Percentiles rank a stretch among this genome's conserved stretches.
These are phyloP conservation scores for Apodemia mormo DNA, from an alignment of 2,888 invertebrate species.

Conservation along the genomic window DNA sequence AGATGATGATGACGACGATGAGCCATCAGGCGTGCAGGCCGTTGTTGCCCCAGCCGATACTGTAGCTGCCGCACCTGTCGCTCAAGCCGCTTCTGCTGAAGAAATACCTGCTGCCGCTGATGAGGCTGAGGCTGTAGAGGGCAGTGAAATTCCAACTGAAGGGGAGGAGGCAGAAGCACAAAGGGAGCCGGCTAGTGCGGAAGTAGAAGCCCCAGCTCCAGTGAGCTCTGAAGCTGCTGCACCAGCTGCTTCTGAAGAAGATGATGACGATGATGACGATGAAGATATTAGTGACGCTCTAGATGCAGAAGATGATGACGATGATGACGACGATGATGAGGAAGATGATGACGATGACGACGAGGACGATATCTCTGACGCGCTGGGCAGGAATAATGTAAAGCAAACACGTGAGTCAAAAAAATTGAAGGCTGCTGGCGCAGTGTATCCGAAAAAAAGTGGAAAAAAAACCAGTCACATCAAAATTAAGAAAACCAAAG, in stretches of 20 bases:
- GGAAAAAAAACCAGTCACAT: conserved; percentile 75
- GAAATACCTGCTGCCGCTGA: conserved; percentile 42
- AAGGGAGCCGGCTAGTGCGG: conserved; percentile 68
- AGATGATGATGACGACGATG: conserved; percentile 84
- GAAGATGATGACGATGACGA: conserved; percentile 85
- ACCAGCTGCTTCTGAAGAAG: conserved; percentile 72
- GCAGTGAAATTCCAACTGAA: conserved; percentile 63
- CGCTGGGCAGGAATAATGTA: conserved; percentile 77
- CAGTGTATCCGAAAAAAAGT: conserved; percentile 70
- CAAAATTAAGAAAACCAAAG: conserved; percentile 81
- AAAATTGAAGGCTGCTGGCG: conserved; percentile 78
- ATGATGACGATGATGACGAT: conserved; percentile 84
- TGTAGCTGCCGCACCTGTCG: conserved; percentile 62
- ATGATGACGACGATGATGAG: conserved; percentile 85
- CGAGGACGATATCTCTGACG: conserved; percentile 84
- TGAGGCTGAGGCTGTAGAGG: conserved; percentile 57
- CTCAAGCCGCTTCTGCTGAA: conserved; percentile 41
- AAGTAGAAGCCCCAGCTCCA: conserved; percentile 54
- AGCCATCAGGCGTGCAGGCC: conserved; percentile 74
- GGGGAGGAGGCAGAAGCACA: conserved; percentile 69
- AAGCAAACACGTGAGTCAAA: conserved; percentile 93
- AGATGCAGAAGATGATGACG: conserved; percentile 84
- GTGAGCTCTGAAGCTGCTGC: conserved; percentile 57
- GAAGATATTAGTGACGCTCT: conserved; percentile 80
- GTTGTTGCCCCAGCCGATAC: conserved; percentile 69